Conservation (phyloP, 2,888 invertebrate genomes). For the Alsophila aescularia region DNA sequence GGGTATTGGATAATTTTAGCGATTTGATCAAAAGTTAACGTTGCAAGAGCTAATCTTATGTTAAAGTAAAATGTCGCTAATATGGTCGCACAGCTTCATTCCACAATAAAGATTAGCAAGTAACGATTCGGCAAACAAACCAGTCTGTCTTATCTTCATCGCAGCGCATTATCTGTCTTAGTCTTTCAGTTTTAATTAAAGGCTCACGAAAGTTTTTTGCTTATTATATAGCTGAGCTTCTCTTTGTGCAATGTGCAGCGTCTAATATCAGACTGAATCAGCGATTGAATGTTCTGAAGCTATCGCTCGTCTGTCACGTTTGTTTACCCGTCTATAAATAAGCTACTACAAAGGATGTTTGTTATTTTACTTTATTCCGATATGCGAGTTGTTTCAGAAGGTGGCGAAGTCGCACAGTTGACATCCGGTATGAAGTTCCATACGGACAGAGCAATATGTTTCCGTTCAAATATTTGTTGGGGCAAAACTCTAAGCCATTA, state of each 20-base stretch:
- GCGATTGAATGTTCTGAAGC: slow-evolving; percentile 7
- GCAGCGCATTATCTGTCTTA: slow-evolving; percentile 36
- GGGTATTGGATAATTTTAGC: neutral
- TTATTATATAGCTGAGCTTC: slow-evolving; percentile 16
- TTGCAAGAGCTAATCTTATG: no score
- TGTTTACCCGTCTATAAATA: slow-evolving; percentile 36
- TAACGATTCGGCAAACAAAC: slow-evolving; percentile 38
- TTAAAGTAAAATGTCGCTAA: no score
- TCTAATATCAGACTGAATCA: slow-evolving; percentile 18
- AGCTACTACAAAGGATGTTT: slow-evolving; percentile 30
- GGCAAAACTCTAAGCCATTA: slow-evolving; percentile 35
- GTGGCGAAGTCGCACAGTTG: slow-evolving; percentile 30
- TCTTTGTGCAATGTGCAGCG: slow-evolving; percentile 23
- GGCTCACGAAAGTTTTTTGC: slow-evolving; percentile 46
- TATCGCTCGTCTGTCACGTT: slow-evolving; percentile 27
- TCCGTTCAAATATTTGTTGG: slow-evolving; percentile 15
- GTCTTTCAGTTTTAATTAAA: slow-evolving; percentile 51
- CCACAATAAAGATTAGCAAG: slow-evolving; percentile 1
- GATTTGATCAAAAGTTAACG: neutral
- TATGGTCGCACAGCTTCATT: neutral
- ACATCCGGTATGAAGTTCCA: slow-evolving; percentile 29
- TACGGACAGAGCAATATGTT: slow-evolving; percentile 30
- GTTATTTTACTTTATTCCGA: slow-evolving; percentile 24
- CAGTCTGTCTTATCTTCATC: slow-evolving; percentile 39
- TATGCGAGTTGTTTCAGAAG: slow-evolving; percentile 19